Evolutionary conservation across 2,888 invertebrate genomes (phyloP), one percentile per base, ranked within the genome.

Genomic region (Atrina japonica): DNA sequence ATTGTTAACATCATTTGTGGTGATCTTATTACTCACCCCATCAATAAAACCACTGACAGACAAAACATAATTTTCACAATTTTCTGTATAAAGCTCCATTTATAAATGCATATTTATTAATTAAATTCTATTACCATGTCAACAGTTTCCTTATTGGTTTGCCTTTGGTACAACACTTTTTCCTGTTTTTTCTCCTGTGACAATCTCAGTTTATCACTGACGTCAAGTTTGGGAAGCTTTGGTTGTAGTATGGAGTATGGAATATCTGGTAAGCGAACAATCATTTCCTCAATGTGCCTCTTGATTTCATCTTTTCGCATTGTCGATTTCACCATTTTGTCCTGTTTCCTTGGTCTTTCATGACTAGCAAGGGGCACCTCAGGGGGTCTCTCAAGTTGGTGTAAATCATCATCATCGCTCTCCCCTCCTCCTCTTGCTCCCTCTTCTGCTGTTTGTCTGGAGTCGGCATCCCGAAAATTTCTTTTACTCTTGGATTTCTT

Each of bases 241-340:
- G 60, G 67, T 23, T 60, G 49, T 30, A 67, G 75, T 29, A 66
- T 77, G 67, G 41, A 80, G 61, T 61, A 81, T 53, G 53, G 72
- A 64, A 71, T 79, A 69, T 60, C 81, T 9, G 77, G 78, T 9
- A 81, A 45, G 5, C 49, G 60, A 45, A 68, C 66, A 5, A 82
- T 80, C 58, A 78, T 55, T 23, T 77, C 75, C 52, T 74, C 72
- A 52, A 81, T 78, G 18, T 60, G 72, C 55, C 58, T 70, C 30
- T 67, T 79, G 27, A 70, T 43, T 9, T 65, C 55, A n/a, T 81
- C 81, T 47, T 64, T 70, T 18, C 64, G 52, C 3, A 73, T 40
- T 1, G 70, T 53, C 0, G 56, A 30, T 64, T 66, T 72, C 6
- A 69, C 64, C 35, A 67, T 65, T 41, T 74, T 64, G 18, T 23